Evolutionary conservation across 2,888 invertebrate species (phyloP).

Genomic region (Sclerodermus sp.): DNA sequence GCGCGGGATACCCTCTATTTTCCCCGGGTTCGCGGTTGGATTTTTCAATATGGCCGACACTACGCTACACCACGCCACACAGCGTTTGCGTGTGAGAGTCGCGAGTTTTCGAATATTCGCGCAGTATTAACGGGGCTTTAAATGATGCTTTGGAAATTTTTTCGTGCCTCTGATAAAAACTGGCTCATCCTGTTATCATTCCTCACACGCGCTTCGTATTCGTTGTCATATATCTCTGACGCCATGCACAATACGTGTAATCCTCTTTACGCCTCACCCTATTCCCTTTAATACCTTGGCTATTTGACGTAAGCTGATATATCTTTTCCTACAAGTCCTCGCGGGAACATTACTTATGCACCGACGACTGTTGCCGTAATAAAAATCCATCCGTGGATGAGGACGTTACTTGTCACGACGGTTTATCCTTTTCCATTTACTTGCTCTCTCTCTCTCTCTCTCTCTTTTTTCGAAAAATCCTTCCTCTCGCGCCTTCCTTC

Average conservation of each 20-base stretch:
- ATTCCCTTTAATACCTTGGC: conserved; percentile 25
- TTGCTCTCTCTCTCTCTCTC: too few species aligned
- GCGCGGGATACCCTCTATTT: too few species aligned
- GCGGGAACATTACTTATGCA: conserved; percentile 15
- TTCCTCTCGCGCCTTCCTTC: too few species aligned
- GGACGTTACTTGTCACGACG: neutral
- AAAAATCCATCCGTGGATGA: too few species aligned
- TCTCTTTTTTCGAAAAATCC: too few species aligned
- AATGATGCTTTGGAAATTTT: neutral
- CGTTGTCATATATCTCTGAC: conserved; percentile 36
- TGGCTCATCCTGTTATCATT: conserved; percentile 18
- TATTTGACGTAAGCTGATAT: conserved; percentile 25
- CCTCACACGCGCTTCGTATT: conserved; percentile 28
- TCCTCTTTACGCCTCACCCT: conserved; percentile 30
- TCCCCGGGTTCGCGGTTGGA: too few species aligned
- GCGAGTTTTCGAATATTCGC: too few species aligned
- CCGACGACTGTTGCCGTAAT: neutral
- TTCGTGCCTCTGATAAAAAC: too few species aligned
- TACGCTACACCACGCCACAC: too few species aligned
- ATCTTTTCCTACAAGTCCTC: conserved; percentile 10
- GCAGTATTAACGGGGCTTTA: conserved; percentile 5
- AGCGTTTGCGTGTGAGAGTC: too few species aligned
- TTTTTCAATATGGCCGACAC: too few species aligned
- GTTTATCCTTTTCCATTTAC: neutral
- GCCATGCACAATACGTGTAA: conserved; percentile 32